These are phyloP conservation scores for Nasonia giraulti DNA, from an alignment of 1,140 invertebrate genomes.

Conservation along the genomic window DNA sequence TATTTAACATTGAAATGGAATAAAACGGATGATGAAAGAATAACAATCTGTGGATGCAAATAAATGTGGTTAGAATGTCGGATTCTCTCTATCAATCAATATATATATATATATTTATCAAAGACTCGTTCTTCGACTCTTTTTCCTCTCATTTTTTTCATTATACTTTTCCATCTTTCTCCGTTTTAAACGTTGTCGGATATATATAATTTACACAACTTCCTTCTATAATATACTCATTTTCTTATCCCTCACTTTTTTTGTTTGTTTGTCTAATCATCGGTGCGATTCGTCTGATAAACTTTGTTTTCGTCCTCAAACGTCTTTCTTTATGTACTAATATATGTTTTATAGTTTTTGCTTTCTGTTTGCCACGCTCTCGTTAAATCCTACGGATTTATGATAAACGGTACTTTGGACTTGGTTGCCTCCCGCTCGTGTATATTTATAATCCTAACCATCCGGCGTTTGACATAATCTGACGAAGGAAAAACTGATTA, in stretches of 20 bases:
- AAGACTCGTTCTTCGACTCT: slow-evolving; percentile 47
- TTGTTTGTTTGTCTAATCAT: neutral
- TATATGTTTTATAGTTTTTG: neutral
- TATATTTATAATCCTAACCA: slow-evolving; percentile 33
- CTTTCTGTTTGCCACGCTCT: slow-evolving; percentile 13
- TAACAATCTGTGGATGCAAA: slow-evolving; percentile 74
- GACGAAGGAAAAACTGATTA: slow-evolving; percentile 31
- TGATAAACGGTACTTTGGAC: slow-evolving; percentile 47
- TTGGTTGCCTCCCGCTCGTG: slow-evolving; percentile 2
- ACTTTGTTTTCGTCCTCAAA: neutral
- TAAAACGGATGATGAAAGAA: slow-evolving; percentile 74
- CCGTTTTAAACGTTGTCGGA: slow-evolving; percentile 34
- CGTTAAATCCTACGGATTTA: slow-evolving; percentile 33
- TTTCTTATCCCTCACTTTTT: neutral
- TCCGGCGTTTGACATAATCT: neutral
- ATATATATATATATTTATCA: slow-evolving; percentile 45
- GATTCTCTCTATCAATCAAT: slow-evolving; percentile 54
- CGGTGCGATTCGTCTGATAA: slow-evolving; percentile 33
- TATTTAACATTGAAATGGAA: slow-evolving; percentile 74
- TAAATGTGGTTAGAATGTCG: slow-evolving; percentile 72
- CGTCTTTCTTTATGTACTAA: neutral
- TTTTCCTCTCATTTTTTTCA: slow-evolving; percentile 35
- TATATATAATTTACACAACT: slow-evolving; percentile 48
- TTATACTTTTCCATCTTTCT: slow-evolving; percentile 43
- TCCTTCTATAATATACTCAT: slow-evolving; percentile 17